Conservation (phyloP, 2,797 vertebrate genomes). For the Sebastes oblongus region DNA sequence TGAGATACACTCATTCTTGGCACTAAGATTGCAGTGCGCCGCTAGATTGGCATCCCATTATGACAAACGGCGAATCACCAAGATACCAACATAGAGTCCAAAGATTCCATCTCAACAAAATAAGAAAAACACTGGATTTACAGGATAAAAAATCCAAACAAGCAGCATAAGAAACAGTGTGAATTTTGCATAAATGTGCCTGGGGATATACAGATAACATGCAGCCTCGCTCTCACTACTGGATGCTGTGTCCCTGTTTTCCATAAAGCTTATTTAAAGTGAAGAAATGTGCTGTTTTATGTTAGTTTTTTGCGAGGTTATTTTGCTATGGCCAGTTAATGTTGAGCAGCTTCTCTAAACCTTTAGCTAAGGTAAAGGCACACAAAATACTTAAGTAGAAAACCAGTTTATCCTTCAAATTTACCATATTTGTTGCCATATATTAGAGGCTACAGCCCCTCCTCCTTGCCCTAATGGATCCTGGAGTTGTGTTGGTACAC, state of each 20-base stretch:
- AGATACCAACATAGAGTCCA: neutral
- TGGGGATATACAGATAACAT: neutral
- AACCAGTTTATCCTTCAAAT: neutral
- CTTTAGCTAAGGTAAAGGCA: neutral
- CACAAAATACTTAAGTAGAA: too few species aligned
- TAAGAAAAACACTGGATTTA: neutral
- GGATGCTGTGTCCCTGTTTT: neutral
- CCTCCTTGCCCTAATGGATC: neutral
- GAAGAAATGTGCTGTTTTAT: neutral
- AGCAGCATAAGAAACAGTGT: neutral
- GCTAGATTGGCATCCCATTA: constrained; percentile 3
- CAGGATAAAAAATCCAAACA: neutral
- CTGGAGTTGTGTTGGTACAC: constrained; percentile 44
- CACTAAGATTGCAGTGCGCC: neutral
- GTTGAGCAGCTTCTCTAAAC: neutral
- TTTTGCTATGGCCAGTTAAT: neutral
- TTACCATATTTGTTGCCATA: neutral
- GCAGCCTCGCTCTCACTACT: neutral
- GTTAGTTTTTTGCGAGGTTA: neutral
- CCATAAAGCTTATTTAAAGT: neutral
- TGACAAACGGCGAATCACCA: neutral
- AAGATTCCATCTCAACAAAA: neutral
- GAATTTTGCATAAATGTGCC: neutral
- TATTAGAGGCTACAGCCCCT: neutral
- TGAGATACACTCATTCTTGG: neutral